These are phyloP conservation scores for Caligus rogercresseyi DNA, from an alignment of 1,140 invertebrate species.

Conservation along the genomic window DNA sequence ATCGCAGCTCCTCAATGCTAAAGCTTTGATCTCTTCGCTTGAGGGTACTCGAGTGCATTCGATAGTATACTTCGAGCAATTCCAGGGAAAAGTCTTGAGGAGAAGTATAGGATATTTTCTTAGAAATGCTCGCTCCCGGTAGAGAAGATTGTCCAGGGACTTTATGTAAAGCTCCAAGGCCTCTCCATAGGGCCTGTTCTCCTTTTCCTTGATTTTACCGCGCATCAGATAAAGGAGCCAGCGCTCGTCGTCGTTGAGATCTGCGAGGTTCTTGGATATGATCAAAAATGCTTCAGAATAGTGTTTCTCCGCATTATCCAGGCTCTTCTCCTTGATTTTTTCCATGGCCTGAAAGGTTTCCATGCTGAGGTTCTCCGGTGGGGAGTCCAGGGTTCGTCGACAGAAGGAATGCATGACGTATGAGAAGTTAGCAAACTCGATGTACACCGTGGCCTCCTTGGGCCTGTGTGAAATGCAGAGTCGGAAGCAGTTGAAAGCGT, in stretches of 20 bases:
- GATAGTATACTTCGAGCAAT: slow-evolving; percentile 53
- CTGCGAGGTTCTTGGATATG: slow-evolving; percentile 28
- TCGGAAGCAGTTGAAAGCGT: slow-evolving; percentile 55
- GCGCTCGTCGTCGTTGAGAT: slow-evolving; percentile 47
- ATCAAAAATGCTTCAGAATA: slow-evolving; percentile 35
- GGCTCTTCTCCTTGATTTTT: slow-evolving; percentile 53
- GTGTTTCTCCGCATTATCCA: slow-evolving; percentile 51
- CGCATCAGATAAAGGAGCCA: slow-evolving; percentile 86
- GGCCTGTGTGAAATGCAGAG: slow-evolving; percentile 50
- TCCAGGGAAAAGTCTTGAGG: slow-evolving; percentile 69
- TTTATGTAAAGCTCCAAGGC: slow-evolving; percentile 59
- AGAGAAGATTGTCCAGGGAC: slow-evolving; percentile 50
- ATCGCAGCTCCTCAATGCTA: slow-evolving; percentile 31
- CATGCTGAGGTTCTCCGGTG: slow-evolving; percentile 40
- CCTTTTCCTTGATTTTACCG: slow-evolving; percentile 73
- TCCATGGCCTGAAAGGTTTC: slow-evolving; percentile 54
- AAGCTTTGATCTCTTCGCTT: slow-evolving; percentile 46
- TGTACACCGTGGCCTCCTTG: slow-evolving; percentile 51
- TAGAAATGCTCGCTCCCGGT: slow-evolving; percentile 67
- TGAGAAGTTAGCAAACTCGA: slow-evolving; percentile 68
- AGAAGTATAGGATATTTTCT: slow-evolving; percentile 62
- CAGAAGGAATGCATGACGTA: slow-evolving; percentile 73
- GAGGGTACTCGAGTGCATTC: slow-evolving; percentile 57
- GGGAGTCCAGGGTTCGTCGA: slow-evolving; percentile 51
- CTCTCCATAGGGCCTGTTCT: slow-evolving; percentile 45